phyloP scores from a whole-genome alignment of 2,888 invertebrate species.

The Petrolisthes cinctipes region DNA sequence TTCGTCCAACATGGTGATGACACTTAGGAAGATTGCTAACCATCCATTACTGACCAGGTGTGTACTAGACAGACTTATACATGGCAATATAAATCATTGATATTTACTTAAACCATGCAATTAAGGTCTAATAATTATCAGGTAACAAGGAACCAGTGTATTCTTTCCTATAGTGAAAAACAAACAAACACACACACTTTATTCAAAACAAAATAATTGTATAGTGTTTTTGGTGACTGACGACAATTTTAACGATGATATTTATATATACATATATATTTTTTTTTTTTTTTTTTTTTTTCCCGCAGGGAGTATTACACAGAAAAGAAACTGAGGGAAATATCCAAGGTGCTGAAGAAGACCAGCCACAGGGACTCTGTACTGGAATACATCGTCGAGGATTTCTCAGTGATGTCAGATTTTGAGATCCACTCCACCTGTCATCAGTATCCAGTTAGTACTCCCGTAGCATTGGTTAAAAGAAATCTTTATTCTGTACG shows the following conservation, averaged over 20 bases:
- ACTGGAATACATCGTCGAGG: slow-evolving; percentile 84
- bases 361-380: slow-evolving; percentile 63
- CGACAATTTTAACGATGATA: too few relatives aligned
- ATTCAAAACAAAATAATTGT: not conserved
- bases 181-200: not conserved
- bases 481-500: too few relatives aligned
- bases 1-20: slow-evolving; percentile 84
- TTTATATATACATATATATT: not conserved
- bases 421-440: slow-evolving; percentile 89
- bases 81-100: not conserved
- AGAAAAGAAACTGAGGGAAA: slow-evolving; percentile 56
- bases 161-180: not conserved
- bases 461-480: too few relatives aligned
- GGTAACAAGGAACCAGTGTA: not conserved
- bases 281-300: too few relatives aligned
- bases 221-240: too few relatives aligned
- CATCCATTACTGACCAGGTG: slow-evolving; percentile 88
- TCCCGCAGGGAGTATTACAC: slow-evolving; percentile 54
- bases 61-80: not conserved
- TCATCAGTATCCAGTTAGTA: slow-evolving; percentile 76
- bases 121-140: not conserved
- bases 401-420: slow-evolving; percentile 89
- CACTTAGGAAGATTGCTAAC: slow-evolving; percentile 92
- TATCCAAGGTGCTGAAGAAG: slow-evolving; percentile 61
- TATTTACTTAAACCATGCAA: not conserved